These are phyloP conservation scores for Mobula birostris DNA, from an alignment of 2,113 vertebrate species.

Conservation along the genomic window DNA sequence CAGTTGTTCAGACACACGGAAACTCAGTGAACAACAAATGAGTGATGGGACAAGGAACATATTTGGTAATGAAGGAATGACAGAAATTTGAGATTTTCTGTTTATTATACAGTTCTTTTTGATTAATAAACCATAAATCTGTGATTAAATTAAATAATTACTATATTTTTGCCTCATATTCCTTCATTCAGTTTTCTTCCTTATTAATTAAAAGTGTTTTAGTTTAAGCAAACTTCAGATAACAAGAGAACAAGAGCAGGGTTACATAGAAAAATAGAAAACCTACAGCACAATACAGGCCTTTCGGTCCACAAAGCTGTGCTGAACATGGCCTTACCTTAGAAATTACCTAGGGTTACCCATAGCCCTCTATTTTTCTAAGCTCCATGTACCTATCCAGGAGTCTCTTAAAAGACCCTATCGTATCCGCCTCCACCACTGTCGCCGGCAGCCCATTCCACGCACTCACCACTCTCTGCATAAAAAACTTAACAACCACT, in stretches of 20 bases:
- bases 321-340: too few species aligned
- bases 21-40: neutral
- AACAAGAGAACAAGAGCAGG: neutral
- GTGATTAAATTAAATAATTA: neutral
- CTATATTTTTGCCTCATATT: neutral
- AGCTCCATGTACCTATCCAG: too few species aligned
- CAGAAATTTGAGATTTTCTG: neutral
- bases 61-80: slow-evolving; percentile 22
- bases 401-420: too few species aligned
- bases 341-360: too few species aligned
- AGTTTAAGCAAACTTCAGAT: neutral
- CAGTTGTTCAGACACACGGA: neutral
- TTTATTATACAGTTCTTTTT: neutral
- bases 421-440: too few species aligned
- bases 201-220: neutral
- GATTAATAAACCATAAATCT: neutral
- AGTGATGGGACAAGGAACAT: neutral
- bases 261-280: neutral
- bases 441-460: too few species aligned
- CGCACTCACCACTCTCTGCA: too few species aligned
- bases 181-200: neutral
- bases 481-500: too few species aligned
- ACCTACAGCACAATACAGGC: too few species aligned
- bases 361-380: too few species aligned
- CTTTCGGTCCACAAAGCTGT: too few species aligned